Evolutionary conservation across 2,888 invertebrate species (phyloP).

Genomic region (Reticulitermes lucifugus): DNA sequence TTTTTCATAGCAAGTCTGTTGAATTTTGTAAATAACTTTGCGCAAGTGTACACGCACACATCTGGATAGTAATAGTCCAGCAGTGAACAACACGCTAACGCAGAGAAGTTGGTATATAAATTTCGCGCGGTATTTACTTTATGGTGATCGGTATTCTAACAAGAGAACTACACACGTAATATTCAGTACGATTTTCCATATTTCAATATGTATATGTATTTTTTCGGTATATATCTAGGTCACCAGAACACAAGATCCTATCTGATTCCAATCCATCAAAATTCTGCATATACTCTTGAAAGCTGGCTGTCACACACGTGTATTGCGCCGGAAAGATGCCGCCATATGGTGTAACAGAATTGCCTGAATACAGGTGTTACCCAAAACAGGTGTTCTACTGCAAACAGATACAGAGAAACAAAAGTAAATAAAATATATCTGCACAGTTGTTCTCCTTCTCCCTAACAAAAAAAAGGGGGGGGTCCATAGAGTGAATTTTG

Average conservation of each 20-base stretch:
- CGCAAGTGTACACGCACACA: neutral
- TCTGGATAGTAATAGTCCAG: neutral
- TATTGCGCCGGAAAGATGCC: neutral
- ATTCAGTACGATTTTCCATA: neutral
- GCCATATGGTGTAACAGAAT: too few relatives aligned
- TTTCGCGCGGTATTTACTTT: neutral
- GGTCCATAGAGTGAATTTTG: too few relatives aligned
- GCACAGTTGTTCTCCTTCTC: too few relatives aligned
- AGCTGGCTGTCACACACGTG: neutral
- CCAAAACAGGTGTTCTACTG: too few relatives aligned
- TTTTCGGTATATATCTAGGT: neutral
- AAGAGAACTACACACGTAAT: neutral
- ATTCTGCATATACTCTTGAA: neutral
- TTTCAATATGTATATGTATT: constrained; percentile 1
- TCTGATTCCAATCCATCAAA: constrained; percentile 6
- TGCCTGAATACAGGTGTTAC: too few relatives aligned
- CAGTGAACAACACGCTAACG: neutral
- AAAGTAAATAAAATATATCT: too few relatives aligned
- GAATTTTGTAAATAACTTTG: neutral
- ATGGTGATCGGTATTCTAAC: neutral
- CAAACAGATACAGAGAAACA: too few relatives aligned
- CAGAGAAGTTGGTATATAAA: neutral
- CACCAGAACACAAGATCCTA: neutral
- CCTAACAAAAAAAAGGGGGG: too few relatives aligned
- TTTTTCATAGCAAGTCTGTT: neutral